These are phyloP conservation scores for Nomada ferruginata DNA, from an alignment of 2,888 invertebrate species.

Conservation along the genomic window DNA sequence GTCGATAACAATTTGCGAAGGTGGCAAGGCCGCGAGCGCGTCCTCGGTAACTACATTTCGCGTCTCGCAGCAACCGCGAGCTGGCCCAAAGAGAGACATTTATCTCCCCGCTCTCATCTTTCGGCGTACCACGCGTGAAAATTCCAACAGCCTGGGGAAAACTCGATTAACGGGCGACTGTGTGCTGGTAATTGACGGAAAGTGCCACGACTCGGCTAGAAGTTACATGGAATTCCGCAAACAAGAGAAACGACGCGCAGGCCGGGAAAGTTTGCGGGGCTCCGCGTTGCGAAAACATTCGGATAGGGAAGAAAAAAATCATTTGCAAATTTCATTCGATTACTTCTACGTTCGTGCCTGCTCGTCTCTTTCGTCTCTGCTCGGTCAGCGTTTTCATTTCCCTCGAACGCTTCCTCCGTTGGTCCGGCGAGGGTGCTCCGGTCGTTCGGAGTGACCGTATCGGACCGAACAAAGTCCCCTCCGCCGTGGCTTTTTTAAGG, in stretches of 20 bases:
- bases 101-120: too few species aligned
- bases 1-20: constrained; percentile 67
- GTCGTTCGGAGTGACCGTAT: constrained; percentile 31
- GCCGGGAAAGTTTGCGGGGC: constrained; percentile 6
- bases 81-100: too few species aligned
- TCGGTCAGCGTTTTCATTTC: constrained; percentile 26
- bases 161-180: constrained; percentile 44
- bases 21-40: constrained; percentile 42
- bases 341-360: not conserved
- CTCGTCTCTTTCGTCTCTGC: constrained; percentile 28
- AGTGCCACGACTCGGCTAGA: constrained; percentile 34
- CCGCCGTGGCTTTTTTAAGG: constrained; percentile 2
- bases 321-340: constrained; percentile 47
- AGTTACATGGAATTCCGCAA: constrained; percentile 44
- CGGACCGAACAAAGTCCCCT: not conserved
- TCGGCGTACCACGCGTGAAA: not conserved
- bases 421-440: not conserved
- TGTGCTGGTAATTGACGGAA: constrained; percentile 41
- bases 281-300: constrained; percentile 26
- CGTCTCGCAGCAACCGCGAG: not conserved
- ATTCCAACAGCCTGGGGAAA: constrained; percentile 14
- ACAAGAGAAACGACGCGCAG: constrained; percentile 42
- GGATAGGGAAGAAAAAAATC: constrained; percentile 12
- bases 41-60: not conserved
- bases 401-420: not conserved